Conservation (phyloP, 1,140 invertebrate genomes). For the Chironomus striatipennis region DNA sequence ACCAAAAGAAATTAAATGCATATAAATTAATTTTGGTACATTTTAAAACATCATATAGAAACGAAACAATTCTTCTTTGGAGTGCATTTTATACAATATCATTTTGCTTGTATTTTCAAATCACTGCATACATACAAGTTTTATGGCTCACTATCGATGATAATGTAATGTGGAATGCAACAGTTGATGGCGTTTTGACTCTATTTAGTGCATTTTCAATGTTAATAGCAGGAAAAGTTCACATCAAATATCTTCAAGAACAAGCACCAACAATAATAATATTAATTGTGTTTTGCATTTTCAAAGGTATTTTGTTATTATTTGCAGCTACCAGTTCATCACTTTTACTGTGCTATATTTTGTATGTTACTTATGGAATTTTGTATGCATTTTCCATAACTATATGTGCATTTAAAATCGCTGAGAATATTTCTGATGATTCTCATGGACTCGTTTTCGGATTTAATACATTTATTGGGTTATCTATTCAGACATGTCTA, state of each 20-base stretch:
- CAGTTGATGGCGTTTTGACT: neutral
- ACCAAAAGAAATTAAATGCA: slow-evolving; percentile 28
- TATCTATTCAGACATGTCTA: slow-evolving; percentile 66
- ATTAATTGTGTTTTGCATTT: slow-evolving; percentile 42
- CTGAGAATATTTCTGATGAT: slow-evolving; percentile 64
- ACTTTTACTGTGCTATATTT: slow-evolving; percentile 60
- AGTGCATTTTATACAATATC: slow-evolving; percentile 62
- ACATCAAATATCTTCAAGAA: slow-evolving; percentile 32
- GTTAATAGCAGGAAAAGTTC: slow-evolving; percentile 11
- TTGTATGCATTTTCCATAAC: slow-evolving; percentile 78
- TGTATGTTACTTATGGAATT: slow-evolving; percentile 66
- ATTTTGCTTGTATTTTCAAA: slow-evolving; percentile 58
- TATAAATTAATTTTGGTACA: slow-evolving; percentile 48
- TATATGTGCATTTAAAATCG: slow-evolving; percentile 66
- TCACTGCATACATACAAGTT: slow-evolving; percentile 56
- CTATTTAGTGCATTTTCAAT: neutral
- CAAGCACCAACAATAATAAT: slow-evolving; percentile 28
- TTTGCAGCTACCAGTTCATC: slow-evolving; percentile 48
- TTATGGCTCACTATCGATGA: slow-evolving; percentile 45
- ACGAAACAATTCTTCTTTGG: slow-evolving; percentile 57
- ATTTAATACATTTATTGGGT: slow-evolving; percentile 74
- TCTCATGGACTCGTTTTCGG: slow-evolving; percentile 87
- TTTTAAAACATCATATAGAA: slow-evolving; percentile 50
- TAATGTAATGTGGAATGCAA: neutral
- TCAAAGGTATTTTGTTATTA: slow-evolving; percentile 59